These are phyloP conservation scores for Leuciscus idus DNA, from an alignment of 2,113 vertebrate species.

Conservation along the genomic window DNA sequence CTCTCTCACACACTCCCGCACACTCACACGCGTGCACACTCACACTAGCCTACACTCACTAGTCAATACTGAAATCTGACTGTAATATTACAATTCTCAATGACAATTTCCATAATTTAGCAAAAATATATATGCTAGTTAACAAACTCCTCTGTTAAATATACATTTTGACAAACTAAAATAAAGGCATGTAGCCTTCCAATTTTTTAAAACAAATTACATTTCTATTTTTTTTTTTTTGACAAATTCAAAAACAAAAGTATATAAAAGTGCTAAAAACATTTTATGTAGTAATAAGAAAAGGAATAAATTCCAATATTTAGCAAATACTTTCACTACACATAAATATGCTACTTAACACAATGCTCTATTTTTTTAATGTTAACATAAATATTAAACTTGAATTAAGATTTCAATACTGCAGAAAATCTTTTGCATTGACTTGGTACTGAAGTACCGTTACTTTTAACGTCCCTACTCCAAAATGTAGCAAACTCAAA, in stretches of 20 bases:
- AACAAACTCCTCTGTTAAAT: not conserved
- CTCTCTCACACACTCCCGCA: not conserved
- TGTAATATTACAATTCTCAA: not conserved
- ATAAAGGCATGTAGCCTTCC: not conserved
- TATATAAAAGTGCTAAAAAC: not conserved
- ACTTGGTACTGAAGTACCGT: not conserved
- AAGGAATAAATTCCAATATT: too few relatives aligned
- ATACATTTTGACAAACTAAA: not conserved
- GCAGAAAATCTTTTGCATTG: not conserved
- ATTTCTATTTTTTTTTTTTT: not conserved
- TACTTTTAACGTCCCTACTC: not conserved
- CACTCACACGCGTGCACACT: not conserved
- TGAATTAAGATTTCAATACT: not conserved
- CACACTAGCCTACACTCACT: not conserved
- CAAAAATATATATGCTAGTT: not conserved
- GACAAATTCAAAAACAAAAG: not conserved
- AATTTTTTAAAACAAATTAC: not conserved
- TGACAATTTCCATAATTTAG: not conserved
- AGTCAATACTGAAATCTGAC: not conserved
- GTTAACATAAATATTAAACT: not conserved
- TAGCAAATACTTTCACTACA: not conserved
- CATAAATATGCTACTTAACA: not conserved
- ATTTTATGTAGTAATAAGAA: not conserved
- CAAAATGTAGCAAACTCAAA: not conserved
- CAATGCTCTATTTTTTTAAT: not conserved